A percentile compares a stretch with the other conserved stretches of the same genome.
These are phyloP conservation scores for Cephalopachus bancanus DNA, from an alignment of 2,797 vertebrate species.

Conservation along the genomic window DNA sequence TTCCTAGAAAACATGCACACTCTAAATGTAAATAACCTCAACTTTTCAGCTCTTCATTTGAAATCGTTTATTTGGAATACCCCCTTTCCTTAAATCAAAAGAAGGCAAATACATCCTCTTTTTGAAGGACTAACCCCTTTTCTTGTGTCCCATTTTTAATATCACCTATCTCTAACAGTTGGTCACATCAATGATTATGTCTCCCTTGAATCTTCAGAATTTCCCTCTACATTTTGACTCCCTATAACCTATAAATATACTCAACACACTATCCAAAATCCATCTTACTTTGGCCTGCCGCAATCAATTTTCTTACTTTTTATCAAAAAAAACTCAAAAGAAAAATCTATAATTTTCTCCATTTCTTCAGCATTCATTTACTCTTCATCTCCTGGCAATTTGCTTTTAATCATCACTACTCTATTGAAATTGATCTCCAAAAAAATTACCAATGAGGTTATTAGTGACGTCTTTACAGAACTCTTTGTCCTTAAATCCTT, in stretches of 20 bases:
- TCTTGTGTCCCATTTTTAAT: neutral
- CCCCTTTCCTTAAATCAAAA: neutral
- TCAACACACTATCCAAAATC: neutral
- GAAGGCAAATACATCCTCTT: accelerated
- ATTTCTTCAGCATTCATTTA: slow-evolving; percentile 22
- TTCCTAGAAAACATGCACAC: neutral
- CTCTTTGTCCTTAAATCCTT: neutral
- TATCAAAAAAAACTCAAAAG: neutral
- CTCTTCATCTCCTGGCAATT: neutral
- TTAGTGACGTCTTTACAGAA: neutral
- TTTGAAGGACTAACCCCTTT: neutral
- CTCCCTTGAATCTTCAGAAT: slow-evolving; percentile 31
- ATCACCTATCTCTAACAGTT: slow-evolving; percentile 22
- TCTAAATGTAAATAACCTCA: neutral
- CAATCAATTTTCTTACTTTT: neutral
- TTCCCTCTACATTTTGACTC: neutral
- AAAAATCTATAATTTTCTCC: neutral
- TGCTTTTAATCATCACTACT: neutral
- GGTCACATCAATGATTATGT: neutral
- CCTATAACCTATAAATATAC: neutral
- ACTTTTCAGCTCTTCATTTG: neutral
- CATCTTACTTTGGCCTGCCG: neutral
- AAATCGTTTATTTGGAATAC: neutral
- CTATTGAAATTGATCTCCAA: neutral
- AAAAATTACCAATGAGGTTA: neutral